Conservation (phyloP, 2,113 vertebrate genomes). For the Limnothrissa miodon region DNA sequence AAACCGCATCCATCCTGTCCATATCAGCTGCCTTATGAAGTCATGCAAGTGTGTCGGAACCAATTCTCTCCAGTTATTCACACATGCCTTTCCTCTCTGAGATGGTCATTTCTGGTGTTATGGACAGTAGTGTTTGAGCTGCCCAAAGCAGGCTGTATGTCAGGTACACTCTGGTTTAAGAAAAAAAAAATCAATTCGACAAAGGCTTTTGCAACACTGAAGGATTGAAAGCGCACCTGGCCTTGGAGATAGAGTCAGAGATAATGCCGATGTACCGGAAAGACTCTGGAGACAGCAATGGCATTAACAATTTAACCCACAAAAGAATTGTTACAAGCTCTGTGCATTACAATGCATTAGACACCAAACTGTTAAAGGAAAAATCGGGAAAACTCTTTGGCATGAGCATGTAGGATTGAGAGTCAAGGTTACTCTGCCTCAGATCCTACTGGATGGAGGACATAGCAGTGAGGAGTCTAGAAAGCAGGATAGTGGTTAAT, state of each 20-base stretch:
- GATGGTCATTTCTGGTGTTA: constrained; percentile 17
- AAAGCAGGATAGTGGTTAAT: neutral
- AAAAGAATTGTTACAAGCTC: neutral
- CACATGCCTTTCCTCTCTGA: neutral
- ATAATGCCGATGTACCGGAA: neutral
- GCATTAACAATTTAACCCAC: constrained; percentile 10
- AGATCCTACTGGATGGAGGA: neutral
- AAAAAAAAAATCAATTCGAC: neutral
- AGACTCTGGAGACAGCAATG: neutral
- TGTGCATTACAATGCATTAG: neutral
- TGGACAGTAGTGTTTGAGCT: neutral
- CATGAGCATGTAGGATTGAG: no score
- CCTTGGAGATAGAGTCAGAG: neutral
- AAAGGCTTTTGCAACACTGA: neutral
- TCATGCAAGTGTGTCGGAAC: neutral
- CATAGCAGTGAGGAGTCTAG: neutral
- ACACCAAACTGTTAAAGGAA: neutral
- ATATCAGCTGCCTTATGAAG: neutral
- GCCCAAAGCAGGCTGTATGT: neutral
- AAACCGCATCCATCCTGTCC: neutral
- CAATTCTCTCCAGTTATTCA: neutral
- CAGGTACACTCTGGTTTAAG: neutral
- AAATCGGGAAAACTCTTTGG: neutral
- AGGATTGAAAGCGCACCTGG: neutral
- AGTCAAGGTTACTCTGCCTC: neutral